phyloP scores from a whole-genome alignment of 2,797 vertebrate species.

The Oryzias dopingdopingensis region DNA sequence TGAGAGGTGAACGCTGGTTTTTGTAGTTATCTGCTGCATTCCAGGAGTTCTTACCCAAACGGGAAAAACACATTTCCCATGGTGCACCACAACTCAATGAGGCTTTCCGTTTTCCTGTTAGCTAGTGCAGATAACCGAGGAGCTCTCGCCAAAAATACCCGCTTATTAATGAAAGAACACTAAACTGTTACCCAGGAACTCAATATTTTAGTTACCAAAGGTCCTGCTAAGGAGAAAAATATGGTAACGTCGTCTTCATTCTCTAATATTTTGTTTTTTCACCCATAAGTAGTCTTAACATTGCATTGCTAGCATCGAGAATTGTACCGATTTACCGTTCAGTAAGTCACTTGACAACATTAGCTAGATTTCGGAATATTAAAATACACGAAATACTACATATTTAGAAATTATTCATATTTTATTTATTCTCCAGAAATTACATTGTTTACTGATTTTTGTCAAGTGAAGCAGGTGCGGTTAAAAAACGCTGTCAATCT shows the following conservation, averaged over 20 bases:
- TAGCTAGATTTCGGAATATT: neutral
- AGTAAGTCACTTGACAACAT: slow-evolving; percentile 31
- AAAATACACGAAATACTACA: neutral
- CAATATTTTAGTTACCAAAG: slow-evolving; percentile 16
- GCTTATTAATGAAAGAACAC: slow-evolving; percentile 50
- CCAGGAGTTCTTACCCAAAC: rapidly evolving
- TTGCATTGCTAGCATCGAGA: slow-evolving; percentile 17
- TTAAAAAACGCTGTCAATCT: too few relatives aligned
- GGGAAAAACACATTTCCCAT: slow-evolving; percentile 62
- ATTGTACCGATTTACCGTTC: slow-evolving; percentile 19
- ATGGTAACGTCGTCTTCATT: slow-evolving; percentile 63
- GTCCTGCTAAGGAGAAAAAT: slow-evolving; percentile 42
- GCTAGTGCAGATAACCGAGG: slow-evolving; percentile 63
- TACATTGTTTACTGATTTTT: too few relatives aligned
- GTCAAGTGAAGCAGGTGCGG: too few relatives aligned
- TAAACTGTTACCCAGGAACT: slow-evolving; percentile 27
- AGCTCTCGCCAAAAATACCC: slow-evolving; percentile 46
- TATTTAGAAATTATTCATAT: too few relatives aligned
- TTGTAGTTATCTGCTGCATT: slow-evolving; percentile 54
- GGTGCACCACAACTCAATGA: slow-evolving; percentile 15
- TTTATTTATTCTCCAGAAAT: too few relatives aligned
- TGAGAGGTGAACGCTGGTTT: slow-evolving; percentile 30
- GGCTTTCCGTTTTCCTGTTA: slow-evolving; percentile 51
- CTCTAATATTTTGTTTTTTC: neutral
- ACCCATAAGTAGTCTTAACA: too few relatives aligned